Evolutionary conservation across 2,113 vertebrate genomes (phyloP).

Genomic region (Upupa epops): DNA sequence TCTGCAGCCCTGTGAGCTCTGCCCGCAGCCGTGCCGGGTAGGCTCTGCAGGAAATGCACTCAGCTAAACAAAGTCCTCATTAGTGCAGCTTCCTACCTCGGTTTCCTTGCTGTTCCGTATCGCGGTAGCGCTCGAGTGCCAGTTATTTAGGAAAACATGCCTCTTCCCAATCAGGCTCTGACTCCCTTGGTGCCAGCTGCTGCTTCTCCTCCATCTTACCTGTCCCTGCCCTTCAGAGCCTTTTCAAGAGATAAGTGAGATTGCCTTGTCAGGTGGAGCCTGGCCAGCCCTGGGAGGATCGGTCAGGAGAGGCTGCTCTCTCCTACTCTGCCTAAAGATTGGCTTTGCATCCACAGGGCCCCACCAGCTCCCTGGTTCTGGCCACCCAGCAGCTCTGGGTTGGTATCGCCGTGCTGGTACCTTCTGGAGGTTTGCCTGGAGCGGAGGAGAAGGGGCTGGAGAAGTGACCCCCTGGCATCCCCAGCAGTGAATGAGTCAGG

Average conservation of each 20-base stretch:
- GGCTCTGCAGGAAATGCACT: constrained; percentile 32
- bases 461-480: background rate
- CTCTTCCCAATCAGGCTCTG: background rate
- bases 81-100: constrained; percentile 15
- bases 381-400: rapidly evolving
- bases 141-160: background rate
- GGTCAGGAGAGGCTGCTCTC: rapidly evolving
- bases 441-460: background rate
- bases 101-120: background rate
- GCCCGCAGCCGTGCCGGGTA: background rate
- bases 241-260: background rate
- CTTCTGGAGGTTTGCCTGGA: background rate
- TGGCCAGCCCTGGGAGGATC: rapidly evolving
- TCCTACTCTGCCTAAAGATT: background rate
- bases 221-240: background rate
- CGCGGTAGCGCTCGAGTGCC: background rate
- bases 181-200: background rate
- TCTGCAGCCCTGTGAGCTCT: background rate
- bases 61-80: background rate
- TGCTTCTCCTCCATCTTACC: background rate
- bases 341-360: background rate
- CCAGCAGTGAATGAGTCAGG: rapidly evolving
- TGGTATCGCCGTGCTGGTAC: rapidly evolving
- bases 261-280: background rate
- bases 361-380: rapidly evolving